Evolutionary conservation across 2,113 vertebrate genomes (phyloP).

Genomic region (Sinocyclocheilus rhinocerous): DNA sequence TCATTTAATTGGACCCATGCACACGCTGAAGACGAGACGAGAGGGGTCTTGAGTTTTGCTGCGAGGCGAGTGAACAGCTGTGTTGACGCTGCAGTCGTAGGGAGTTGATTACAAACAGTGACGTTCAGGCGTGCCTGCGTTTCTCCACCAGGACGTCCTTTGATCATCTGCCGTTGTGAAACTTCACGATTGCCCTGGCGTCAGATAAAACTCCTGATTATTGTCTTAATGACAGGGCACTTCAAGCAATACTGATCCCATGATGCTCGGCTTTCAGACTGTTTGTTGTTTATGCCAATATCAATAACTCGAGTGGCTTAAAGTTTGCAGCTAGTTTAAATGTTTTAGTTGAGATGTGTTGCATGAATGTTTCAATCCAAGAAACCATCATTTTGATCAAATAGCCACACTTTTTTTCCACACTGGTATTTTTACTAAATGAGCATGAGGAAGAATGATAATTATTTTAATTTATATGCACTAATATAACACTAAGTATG

Average conservation of each 20-base stretch:
- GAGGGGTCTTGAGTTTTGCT: conserved; percentile 11
- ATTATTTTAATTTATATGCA: too few species aligned
- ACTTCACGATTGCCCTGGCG: conserved; percentile 51
- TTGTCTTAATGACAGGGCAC: conserved; percentile 71
- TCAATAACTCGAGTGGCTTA: background rate
- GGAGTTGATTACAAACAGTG: conserved; percentile 65
- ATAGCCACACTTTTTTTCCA: too few species aligned
- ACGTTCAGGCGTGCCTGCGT: conserved; percentile 30
- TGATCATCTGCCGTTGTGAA: conserved; percentile 48
- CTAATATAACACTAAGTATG: too few species aligned
- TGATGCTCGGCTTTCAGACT: background rate
- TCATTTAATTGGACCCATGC: conserved; percentile 6
- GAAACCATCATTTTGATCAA: background rate
- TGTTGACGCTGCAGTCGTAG: conserved; percentile 64
- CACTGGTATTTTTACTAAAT: background rate
- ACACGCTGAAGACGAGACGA: background rate
- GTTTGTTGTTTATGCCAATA: conserved; percentile 16
- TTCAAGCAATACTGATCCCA: conserved; percentile 60
- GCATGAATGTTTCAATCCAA: background rate
- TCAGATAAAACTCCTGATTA: conserved; percentile 63
- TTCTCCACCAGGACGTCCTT: conserved; percentile 29
- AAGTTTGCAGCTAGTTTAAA: background rate
- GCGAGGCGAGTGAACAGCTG: conserved; percentile 63
- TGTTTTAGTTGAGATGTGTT: background rate
- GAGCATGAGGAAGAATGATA: too few species aligned